These are phyloP conservation scores for Strigamia maritima DNA, from an alignment of 2,888 invertebrate species.

Conservation along the genomic window DNA sequence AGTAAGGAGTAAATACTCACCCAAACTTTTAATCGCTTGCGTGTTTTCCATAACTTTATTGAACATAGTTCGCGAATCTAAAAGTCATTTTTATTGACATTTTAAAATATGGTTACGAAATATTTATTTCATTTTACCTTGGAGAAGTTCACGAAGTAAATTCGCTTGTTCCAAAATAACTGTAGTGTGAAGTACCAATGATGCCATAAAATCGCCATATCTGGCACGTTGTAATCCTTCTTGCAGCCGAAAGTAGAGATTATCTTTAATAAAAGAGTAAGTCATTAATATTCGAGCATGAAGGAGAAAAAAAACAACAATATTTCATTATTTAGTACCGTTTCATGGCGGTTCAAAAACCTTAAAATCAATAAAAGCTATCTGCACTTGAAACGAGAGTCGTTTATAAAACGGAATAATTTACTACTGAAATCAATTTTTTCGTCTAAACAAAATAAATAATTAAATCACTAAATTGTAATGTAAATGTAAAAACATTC, in stretches of 20 bases:
- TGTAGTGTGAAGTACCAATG: constrained; percentile 37
- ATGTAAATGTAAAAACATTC: background rate
- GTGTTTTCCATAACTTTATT: constrained; percentile 38
- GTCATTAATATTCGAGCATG: background rate
- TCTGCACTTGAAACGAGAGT: background rate
- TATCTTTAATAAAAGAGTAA: constrained; percentile 34
- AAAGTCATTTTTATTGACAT: background rate
- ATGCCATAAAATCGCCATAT: constrained; percentile 39
- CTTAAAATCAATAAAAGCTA: constrained; percentile 15
- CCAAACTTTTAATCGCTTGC: constrained; percentile 37
- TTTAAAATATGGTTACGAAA: background rate
- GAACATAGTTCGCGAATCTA: constrained; percentile 35
- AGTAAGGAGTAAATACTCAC: background rate
- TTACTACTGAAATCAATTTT: background rate
- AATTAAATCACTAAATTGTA: background rate
- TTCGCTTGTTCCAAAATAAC: constrained; percentile 39
- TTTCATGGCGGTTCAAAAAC: constrained; percentile 3
- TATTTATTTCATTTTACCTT: constrained; percentile 14
- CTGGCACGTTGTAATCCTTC: constrained; percentile 38
- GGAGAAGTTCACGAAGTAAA: constrained; percentile 36
- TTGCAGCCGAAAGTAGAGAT: constrained; percentile 39
- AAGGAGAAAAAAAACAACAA: background rate
- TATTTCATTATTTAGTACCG: background rate
- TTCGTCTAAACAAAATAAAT: background rate
- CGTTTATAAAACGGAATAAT: constrained; percentile 1